A percentile compares a stretch with the other conserved stretches of the same genome.
phyloP scores from a whole-genome alignment of 2,113 vertebrate genomes.

The Lethenteron camtschaticum region DNA sequence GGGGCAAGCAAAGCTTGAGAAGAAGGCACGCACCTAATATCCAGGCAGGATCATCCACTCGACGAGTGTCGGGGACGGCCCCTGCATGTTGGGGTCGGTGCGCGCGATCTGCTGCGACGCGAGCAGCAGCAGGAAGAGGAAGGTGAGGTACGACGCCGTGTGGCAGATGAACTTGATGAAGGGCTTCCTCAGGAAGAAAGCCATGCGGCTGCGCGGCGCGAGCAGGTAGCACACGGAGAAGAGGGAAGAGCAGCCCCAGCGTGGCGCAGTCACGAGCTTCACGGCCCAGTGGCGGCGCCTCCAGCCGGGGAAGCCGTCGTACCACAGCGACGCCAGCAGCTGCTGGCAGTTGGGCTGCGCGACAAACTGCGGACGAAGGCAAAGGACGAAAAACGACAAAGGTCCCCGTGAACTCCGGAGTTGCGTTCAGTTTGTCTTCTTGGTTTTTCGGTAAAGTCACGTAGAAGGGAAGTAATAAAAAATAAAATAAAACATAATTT shows the following conservation, averaged over 20 bases:
- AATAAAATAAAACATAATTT: no score
- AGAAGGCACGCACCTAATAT: constrained; percentile 45
- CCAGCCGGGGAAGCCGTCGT: constrained; percentile 90
- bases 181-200: constrained; percentile 83
- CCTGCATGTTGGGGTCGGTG: constrained; percentile 82
- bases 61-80: constrained; percentile 70
- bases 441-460: no score
- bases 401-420: no score
- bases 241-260: constrained; percentile 70
- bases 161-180: constrained; percentile 99
- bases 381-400: background rate
- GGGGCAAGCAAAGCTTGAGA: no score
- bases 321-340: constrained; percentile 82
- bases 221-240: constrained; percentile 70
- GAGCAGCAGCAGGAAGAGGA: constrained; percentile 80
- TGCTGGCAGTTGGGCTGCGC: constrained; percentile 96
- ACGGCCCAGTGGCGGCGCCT: constrained; percentile 78
- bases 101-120: constrained; percentile 85
- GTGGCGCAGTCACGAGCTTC: constrained; percentile 85
- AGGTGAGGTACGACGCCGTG: constrained; percentile 83
- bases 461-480: no score
- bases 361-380: constrained; percentile 43
- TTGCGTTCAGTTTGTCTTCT: no score
- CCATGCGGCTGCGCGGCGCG: constrained; percentile 69
- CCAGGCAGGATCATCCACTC: constrained; percentile 97